phyloP scores from a whole-genome alignment of 2,888 invertebrate genomes.

The Eupelmus urozonus region DNA sequence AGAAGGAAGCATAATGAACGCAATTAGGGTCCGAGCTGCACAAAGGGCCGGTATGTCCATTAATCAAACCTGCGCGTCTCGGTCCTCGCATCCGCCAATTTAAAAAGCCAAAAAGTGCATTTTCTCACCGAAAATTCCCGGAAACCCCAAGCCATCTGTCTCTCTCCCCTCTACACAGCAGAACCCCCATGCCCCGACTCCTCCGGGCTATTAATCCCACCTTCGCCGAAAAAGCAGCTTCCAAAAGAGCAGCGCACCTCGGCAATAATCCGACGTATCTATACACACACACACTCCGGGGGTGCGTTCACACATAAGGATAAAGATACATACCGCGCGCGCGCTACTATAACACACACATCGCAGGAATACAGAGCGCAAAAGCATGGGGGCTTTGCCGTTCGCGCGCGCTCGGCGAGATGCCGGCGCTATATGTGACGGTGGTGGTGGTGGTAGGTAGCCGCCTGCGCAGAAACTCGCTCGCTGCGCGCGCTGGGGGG shows the following conservation, averaged over 20 bases:
- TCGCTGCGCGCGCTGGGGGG: conserved; percentile 61
- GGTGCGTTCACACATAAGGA: not conserved
- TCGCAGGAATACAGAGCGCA: too few relatives aligned
- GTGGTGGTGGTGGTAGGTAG: conserved; percentile 50
- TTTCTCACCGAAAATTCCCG: conserved; percentile 40
- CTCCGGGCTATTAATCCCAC: not conserved
- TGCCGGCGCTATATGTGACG: conserved; percentile 47
- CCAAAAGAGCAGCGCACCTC: not conserved
- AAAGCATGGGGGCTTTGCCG: conserved; percentile 22
- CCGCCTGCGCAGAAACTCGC: conserved; percentile 69
- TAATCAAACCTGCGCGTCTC: conserved; percentile 11
- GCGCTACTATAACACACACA: too few relatives aligned
- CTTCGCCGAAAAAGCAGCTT: not conserved
- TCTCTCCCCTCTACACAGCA: not conserved
- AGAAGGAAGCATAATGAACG: not conserved
- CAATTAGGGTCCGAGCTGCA: not conserved
- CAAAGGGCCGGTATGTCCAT: not conserved
- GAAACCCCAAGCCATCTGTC: conserved; percentile 35
- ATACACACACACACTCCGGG: conserved; percentile 2
- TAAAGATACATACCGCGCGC: too few relatives aligned
- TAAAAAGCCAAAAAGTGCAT: conserved; percentile 4
- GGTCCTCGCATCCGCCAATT: not conserved
- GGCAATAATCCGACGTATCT: too few relatives aligned
- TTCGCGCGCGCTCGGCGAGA: not conserved
- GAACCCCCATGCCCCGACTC: not conserved